phyloP scores from a whole-genome alignment of 92 coral and sea anemone species.

The Phenganax subtilis region DNA sequence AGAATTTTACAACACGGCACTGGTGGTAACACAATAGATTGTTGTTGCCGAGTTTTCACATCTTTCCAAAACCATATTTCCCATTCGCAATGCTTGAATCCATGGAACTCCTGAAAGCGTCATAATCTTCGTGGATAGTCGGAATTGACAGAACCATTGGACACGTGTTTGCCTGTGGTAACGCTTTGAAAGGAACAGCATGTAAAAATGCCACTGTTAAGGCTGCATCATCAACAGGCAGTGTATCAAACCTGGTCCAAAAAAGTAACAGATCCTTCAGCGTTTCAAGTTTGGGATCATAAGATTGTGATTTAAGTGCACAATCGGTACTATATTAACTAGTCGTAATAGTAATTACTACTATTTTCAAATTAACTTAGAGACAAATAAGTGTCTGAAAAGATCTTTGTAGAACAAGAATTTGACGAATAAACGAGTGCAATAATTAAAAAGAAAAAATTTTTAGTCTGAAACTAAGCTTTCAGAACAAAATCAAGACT shows the following conservation, averaged over 20 bases:
- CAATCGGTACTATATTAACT: no score
- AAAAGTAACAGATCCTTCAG: neutral
- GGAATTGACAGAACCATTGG: conserved; percentile 15
- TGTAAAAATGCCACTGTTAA: neutral
- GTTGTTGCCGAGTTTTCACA: neutral
- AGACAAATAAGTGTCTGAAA: no score
- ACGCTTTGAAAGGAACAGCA: neutral
- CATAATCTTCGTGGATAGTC: neutral
- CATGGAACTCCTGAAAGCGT: neutral
- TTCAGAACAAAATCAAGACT: no score
- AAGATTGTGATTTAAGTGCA: no score
- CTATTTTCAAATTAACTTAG: no score
- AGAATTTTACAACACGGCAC: neutral
- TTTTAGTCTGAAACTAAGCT: no score
- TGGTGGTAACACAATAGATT: neutral
- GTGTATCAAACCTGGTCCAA: neutral
- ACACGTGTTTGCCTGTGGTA: conserved; percentile 7
- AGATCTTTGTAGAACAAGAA: no score
- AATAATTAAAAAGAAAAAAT: no score
- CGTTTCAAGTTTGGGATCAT: neutral
- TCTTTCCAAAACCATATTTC: conserved; percentile 13
- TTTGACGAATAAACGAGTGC: no score
- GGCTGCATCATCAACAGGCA: neutral
- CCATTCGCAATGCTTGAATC: neutral
- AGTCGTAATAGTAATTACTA: no score